phyloP scores from a whole-genome alignment of 2,888 invertebrate genomes.

The Zootermopsis nevadensis region DNA sequence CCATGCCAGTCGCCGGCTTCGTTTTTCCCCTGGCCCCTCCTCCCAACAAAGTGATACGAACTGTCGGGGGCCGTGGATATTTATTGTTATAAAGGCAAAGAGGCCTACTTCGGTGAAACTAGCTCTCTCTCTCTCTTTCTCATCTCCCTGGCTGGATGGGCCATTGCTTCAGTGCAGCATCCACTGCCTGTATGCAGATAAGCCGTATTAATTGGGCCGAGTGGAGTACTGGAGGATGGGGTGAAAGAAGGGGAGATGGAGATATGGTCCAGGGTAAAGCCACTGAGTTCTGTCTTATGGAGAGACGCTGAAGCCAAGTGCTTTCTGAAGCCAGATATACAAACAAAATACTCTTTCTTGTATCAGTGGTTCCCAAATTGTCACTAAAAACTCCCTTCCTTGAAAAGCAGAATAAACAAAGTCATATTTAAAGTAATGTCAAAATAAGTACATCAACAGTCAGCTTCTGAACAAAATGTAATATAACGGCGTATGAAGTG shows the following conservation, averaged over 20 bases:
- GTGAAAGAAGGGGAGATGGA: conserved; percentile 46
- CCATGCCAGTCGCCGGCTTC: conserved; percentile 59
- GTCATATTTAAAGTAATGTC: too few relatives aligned
- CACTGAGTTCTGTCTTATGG: conserved; percentile 41
- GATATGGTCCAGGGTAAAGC: conserved; percentile 48
- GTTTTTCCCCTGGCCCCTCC: conserved; percentile 49
- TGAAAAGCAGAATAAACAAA: too few relatives aligned
- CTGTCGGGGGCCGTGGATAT: conserved; percentile 52
- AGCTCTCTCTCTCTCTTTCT: conserved; percentile 41
- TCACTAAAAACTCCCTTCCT: too few relatives aligned
- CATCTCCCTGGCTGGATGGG: conserved; percentile 43
- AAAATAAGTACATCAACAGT: too few relatives aligned
- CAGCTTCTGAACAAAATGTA: too few relatives aligned
- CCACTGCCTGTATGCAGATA: conserved; percentile 54
- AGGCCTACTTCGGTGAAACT: conserved; percentile 52
- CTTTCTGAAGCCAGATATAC: conserved; percentile 18
- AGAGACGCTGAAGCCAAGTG: conserved; percentile 15
- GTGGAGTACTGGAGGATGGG: conserved; percentile 41
- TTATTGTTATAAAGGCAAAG: conserved; percentile 54
- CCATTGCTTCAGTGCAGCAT: conserved; percentile 49
- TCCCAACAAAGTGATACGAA: conserved; percentile 53
- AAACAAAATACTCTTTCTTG: not conserved
- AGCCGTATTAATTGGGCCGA: conserved; percentile 55
- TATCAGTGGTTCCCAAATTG: too few relatives aligned
- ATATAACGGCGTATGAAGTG: too few relatives aligned